Evolutionary conservation across 2,113 vertebrate genomes (phyloP), one percentile per base, ranked within the genome.

Genomic region (Aleadryas rufinucha): DNA sequence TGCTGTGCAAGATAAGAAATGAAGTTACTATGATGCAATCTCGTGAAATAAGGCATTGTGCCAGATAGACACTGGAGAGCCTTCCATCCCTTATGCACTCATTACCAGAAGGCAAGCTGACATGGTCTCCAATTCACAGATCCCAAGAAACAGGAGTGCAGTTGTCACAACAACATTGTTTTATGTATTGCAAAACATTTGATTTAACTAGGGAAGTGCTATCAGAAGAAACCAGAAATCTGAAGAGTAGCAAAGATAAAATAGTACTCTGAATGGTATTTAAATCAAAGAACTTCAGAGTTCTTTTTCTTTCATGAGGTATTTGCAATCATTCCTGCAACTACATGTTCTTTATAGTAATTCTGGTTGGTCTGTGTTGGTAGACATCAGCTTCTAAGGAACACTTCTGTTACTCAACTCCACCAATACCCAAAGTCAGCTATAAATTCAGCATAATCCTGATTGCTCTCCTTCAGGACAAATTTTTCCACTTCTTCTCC

Each of bases 111-210:
- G 39, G 28, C 56, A 81, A 90, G 45, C 63, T 91, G 80, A 63
- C 42, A 24, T 3, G 1, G 33, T n/a, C 37, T 74, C 53, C 23
- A 12, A 3, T 15, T 59, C 84, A 49, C 0, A 23, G 70, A 85
- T 68, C 74, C 69, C 74, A 60, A 44, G 57, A 74, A 96, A 93
- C 37, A 68, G 19, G 79, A 84, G 11, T 3, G 9, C 81, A 79
- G 69, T 47, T 19, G 72, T 77, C 75, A 77, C 19, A 37, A 71
- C 42, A 94, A 89, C 20, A 33, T 5, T 33, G 59, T 59, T 95
- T 87, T 82, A 84, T 22, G 81, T 53, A 71, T 47, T 79, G 31
- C 66, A 79, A 96, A 97, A 65, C 69, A 45, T 93, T 84, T 87
- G 76, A 90, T 94, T 95, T 93, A 90, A 88, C 17, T 60, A 80